These are phyloP conservation scores for Leucophenga montana DNA, from an alignment of 2,888 invertebrate species.

Conservation along the genomic window DNA sequence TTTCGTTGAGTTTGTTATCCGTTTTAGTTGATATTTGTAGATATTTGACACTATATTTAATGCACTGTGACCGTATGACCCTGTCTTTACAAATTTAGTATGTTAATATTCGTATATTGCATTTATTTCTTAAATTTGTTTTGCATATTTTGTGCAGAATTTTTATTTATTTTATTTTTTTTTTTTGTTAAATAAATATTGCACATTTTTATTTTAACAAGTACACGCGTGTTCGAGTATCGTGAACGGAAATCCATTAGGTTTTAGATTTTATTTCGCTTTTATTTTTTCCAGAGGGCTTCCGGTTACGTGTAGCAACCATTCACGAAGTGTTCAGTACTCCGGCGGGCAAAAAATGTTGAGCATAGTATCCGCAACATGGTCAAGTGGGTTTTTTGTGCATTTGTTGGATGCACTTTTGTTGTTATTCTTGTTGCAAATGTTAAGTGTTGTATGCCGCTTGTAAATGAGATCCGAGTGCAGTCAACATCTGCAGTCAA, in stretches of 20 bases:
- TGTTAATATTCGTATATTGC: too few relatives aligned
- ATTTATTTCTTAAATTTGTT: too few relatives aligned
- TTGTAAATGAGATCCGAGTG: constrained; percentile 20
- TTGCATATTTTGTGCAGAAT: too few relatives aligned
- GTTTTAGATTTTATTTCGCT: constrained; percentile 42
- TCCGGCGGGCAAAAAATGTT: too few relatives aligned
- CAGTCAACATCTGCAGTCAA: constrained; percentile 4
- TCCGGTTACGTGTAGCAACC: constrained; percentile 55
- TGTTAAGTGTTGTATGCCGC: constrained; percentile 17
- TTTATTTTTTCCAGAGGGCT: constrained; percentile 45
- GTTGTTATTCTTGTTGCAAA: constrained; percentile 22
- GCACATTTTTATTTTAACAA: constrained; percentile 43
- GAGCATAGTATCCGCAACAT: constrained; percentile 17
- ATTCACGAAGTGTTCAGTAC: constrained; percentile 4
- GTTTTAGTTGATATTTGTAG: too few relatives aligned
- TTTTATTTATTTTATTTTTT: too few relatives aligned
- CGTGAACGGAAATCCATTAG: constrained; percentile 64
- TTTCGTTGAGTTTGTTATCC: too few relatives aligned
- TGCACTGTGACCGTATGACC: too few relatives aligned
- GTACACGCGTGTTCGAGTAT: constrained; percentile 55
- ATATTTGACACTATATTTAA: too few relatives aligned
- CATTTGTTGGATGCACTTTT: constrained; percentile 3
- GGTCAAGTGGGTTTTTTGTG: constrained; percentile 4
- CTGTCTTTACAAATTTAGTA: too few relatives aligned
- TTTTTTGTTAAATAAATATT: background rate